Evolutionary conservation across 2,113 vertebrate species (phyloP), one percentile per base, ranked within the genome.

Genomic region (Solea senegalensis): DNA sequence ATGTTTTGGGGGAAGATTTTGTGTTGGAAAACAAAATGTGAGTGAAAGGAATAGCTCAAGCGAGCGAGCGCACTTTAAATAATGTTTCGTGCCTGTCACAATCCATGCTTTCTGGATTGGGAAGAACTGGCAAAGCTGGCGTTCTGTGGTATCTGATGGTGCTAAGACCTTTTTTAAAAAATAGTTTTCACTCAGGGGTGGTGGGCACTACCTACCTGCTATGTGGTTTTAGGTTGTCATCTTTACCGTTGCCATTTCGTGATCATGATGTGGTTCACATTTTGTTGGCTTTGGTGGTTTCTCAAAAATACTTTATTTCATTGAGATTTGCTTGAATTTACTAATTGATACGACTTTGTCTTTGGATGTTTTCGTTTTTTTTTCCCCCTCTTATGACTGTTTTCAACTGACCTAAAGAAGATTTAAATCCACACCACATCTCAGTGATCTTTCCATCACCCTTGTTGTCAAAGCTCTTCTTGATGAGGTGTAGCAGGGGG

Each of bases 11-110:
- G 40, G 12, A 61, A 64, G 50, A 61, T 76, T 71, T 44, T 41
- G 58, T 64, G 28, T 58, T 50, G 41, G 58, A 10, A 53, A 67
- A 43, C 34, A 69, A 39, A 41, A 39, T 50, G 45, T 66, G 57
- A 71, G 69, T 67, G 68, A 71, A 78, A 71, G 60, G 44, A 83
- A 78, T 0, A 0, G 69, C 82, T 83, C 66, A 74, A 79, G 64
- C 1, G 72, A 92, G 82, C 77, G 53, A 80, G 79, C 79, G 92
- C 91, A 93, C 92, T 94, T 94, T 93, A 84, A 84, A 75, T 7
- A 52, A 60, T 43, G 69, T 86, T 80, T 83, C 65, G 85, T 83
- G 82, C 75, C 85, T 80, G 81, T 88, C 74, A 40, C 71, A 69
- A 62, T 86, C 81, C 60, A 64, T 72, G 54, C 75, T 60, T 46